Evolutionary conservation across 1,140 invertebrate species (phyloP).

Genomic region (Camponotus vicinus): DNA sequence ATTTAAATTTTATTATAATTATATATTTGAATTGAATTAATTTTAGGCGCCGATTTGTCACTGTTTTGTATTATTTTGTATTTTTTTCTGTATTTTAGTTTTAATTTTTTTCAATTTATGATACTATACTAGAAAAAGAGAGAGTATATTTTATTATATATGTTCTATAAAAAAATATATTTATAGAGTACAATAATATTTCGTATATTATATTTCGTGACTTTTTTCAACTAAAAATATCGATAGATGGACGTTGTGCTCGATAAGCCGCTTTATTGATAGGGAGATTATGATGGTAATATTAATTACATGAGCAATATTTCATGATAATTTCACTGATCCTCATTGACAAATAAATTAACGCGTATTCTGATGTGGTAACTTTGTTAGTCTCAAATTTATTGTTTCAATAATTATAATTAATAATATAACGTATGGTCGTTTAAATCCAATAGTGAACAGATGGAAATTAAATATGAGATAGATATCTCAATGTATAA

Average conservation of each 20-base stretch:
- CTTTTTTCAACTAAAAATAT: background rate
- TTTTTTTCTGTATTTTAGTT: background rate
- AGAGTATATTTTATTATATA: background rate
- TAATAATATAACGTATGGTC: background rate
- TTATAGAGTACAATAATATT: too few relatives aligned
- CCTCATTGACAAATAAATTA: conserved; percentile 34
- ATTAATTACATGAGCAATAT: conserved; percentile 30
- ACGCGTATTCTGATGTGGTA: background rate
- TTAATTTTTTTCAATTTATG: background rate
- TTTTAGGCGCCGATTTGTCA: background rate
- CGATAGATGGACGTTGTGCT: background rate
- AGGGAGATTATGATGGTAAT: conserved; percentile 37
- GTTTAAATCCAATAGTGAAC: background rate
- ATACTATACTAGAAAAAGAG: too few relatives aligned
- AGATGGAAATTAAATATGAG: conserved; percentile 9
- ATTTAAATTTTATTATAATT: background rate
- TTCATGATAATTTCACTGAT: conserved; percentile 28
- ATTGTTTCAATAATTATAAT: conserved; percentile 19
- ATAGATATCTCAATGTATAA: background rate
- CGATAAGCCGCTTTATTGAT: conserved; percentile 39
- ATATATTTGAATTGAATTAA: background rate
- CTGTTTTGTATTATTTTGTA: background rate
- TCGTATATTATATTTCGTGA: background rate
- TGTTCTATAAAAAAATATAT: too few relatives aligned
- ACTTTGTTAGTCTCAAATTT: conserved; percentile 14